Conservation (phyloP, 2,113 vertebrate species). For the Neotragus pygmaeus region DNA sequence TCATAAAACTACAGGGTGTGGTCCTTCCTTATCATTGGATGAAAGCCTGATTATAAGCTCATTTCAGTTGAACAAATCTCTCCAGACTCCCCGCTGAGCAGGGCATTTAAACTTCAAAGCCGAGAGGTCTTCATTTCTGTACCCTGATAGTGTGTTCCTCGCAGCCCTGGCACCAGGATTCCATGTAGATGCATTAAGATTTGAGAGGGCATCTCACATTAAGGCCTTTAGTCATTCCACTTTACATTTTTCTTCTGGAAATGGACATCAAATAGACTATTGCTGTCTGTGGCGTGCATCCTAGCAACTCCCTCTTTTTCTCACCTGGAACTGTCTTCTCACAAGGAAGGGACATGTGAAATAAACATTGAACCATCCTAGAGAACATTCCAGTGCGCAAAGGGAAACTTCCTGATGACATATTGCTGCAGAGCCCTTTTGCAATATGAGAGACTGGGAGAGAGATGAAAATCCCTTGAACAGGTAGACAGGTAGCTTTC, state of each 20-base stretch:
- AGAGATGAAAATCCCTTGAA: not conserved
- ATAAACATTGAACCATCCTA: not conserved
- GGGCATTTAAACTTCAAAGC: constrained; percentile 82
- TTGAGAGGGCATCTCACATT: constrained; percentile 63
- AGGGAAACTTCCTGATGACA: not conserved
- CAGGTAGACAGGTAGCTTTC: not conserved
- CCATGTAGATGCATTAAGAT: constrained; percentile 60
- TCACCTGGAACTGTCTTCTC: not conserved
- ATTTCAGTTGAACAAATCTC: constrained; percentile 83
- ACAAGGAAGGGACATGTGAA: not conserved
- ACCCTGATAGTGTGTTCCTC: constrained; percentile 66
- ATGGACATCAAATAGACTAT: constrained; percentile 53
- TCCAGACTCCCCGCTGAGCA: constrained; percentile 77
- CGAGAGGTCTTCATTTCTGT: constrained; percentile 76
- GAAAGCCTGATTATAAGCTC: constrained; percentile 83
- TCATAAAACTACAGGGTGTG: constrained; percentile 70
- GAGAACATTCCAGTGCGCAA: not conserved
- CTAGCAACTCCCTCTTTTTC: not conserved
- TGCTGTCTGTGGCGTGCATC: not conserved
- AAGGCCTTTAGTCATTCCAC: constrained; percentile 66
- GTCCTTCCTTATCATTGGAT: constrained; percentile 80
- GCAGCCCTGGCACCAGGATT: constrained; percentile 50
- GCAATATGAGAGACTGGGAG: not conserved
- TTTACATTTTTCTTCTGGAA: constrained; percentile 60
- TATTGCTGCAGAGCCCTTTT: not conserved